Evolutionary conservation across 2,888 invertebrate species (phyloP).

Genomic region (Drosophila gaucha): DNA sequence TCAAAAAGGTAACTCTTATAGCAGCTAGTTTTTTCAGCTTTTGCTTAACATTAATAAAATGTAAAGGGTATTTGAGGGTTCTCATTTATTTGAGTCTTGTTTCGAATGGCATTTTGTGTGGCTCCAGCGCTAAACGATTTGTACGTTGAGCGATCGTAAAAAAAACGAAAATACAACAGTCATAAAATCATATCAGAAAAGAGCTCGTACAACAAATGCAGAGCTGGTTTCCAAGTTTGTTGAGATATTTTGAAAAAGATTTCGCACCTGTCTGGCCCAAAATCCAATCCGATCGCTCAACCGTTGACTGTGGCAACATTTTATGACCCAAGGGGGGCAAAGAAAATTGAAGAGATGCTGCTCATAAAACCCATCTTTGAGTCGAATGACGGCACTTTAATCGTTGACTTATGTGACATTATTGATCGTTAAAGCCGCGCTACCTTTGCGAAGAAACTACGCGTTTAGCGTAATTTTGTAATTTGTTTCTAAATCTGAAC

Average conservation of each 20-base stretch:
- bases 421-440: slow-evolving; percentile 72
- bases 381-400: slow-evolving; percentile 60
- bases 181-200: slow-evolving; percentile 67
- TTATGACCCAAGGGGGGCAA: slow-evolving; percentile 31
- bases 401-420: slow-evolving; percentile 78
- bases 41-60: no score
- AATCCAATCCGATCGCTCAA: slow-evolving; percentile 37
- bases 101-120: slow-evolving; percentile 27
- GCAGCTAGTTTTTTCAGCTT: no score
- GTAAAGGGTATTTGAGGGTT: neutral
- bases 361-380: slow-evolving; percentile 55
- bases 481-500: slow-evolving; percentile 62
- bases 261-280: slow-evolving; percentile 64
- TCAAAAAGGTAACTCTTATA: no score
- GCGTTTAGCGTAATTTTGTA: slow-evolving; percentile 75
- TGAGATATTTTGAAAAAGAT: slow-evolving; percentile 27
- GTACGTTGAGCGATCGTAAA: slow-evolving; percentile 68
- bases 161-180: slow-evolving; percentile 63
- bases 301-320: slow-evolving; percentile 37
- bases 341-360: slow-evolving; percentile 13
- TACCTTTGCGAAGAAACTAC: slow-evolving; percentile 48
- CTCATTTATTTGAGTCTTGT: neutral
- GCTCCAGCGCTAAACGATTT: slow-evolving; percentile 71
- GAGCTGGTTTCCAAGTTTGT: slow-evolving; percentile 45
- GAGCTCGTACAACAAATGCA: slow-evolving; percentile 37